Conservation (phyloP, 2,113 vertebrate species). For the Ceuthmochares aereus region DNA sequence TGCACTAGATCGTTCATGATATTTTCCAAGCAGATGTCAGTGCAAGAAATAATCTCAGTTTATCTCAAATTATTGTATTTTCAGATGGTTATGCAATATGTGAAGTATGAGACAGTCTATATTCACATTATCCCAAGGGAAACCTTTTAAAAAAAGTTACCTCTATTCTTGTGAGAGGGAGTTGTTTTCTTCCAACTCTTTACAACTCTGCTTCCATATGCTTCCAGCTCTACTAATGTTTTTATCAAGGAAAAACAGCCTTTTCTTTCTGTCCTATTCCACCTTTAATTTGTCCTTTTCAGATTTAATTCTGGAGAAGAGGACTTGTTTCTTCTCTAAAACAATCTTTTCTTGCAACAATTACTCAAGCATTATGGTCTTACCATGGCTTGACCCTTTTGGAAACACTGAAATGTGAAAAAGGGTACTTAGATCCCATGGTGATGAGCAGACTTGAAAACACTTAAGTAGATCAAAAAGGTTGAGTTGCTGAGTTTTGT, state of each 20-base stretch:
- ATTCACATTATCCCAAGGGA: not conserved
- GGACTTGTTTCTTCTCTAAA: not conserved
- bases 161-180: not conserved
- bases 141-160: conserved; percentile 7
- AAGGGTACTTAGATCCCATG: not conserved
- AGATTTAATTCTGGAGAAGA: not conserved
- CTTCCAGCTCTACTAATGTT: not conserved
- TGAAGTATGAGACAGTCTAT: not conserved
- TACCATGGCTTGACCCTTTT: not conserved
- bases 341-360: not conserved
- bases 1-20: conserved; percentile 27
- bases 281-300: not conserved
- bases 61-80: conserved; percentile 39
- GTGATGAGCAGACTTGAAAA: conserved; percentile 31
- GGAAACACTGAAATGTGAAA: not conserved
- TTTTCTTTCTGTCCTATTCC: not conserved
- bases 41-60: conserved; percentile 30
- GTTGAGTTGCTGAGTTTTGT: conserved; percentile 3
- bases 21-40: conserved; percentile 41
- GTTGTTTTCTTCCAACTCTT: not conserved
- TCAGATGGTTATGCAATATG: not conserved
- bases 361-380: not conserved
- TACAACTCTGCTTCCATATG: not conserved
- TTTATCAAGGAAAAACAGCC: not conserved
- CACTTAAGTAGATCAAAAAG: conserved; percentile 4